Evolutionary conservation across 2,888 invertebrate species (phyloP).

Genomic region (Andrena bicolor): DNA sequence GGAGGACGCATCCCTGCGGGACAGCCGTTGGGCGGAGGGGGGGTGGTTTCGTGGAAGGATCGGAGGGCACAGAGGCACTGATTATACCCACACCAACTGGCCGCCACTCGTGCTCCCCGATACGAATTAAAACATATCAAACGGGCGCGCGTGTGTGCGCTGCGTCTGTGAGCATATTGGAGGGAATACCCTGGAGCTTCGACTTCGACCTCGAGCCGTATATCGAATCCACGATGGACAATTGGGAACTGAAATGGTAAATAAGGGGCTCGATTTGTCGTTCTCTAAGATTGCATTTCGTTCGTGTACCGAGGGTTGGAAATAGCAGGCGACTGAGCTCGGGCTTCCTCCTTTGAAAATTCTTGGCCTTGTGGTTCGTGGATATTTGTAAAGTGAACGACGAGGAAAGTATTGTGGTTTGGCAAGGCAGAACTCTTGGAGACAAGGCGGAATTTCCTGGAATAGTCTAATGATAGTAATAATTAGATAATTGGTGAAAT

Average conservation of each 20-base stretch:
- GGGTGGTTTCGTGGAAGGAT: conserved; percentile 46
- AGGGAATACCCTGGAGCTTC: conserved; percentile 56
- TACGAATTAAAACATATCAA: conserved; percentile 78
- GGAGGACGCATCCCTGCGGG: conserved; percentile 57
- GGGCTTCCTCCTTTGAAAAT: neutral
- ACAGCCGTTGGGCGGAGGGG: conserved; percentile 15
- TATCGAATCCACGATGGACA: conserved; percentile 18
- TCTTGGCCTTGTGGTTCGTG: too few relatives aligned
- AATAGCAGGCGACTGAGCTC: neutral
- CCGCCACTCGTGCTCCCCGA: conserved; percentile 66
- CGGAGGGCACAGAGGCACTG: conserved; percentile 70
- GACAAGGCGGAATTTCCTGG: too few relatives aligned
- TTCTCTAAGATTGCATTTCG: conserved; percentile 11
- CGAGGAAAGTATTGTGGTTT: too few relatives aligned
- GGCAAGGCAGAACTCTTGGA: too few relatives aligned
- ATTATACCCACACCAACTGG: conserved; percentile 69
- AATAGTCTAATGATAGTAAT: too few relatives aligned
- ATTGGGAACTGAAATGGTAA: conserved; percentile 26
- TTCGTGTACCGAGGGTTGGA: neutral
- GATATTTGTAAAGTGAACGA: too few relatives aligned
- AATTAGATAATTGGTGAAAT: too few relatives aligned
- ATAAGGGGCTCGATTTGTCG: conserved; percentile 12
- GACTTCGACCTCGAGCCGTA: conserved; percentile 31
- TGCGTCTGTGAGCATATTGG: conserved; percentile 26
- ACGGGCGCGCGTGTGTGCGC: conserved; percentile 12